Evolutionary conservation across 2,113 vertebrate genomes (phyloP), one percentile per base, ranked within the genome.

Genomic region (Perca schrenkii): DNA sequence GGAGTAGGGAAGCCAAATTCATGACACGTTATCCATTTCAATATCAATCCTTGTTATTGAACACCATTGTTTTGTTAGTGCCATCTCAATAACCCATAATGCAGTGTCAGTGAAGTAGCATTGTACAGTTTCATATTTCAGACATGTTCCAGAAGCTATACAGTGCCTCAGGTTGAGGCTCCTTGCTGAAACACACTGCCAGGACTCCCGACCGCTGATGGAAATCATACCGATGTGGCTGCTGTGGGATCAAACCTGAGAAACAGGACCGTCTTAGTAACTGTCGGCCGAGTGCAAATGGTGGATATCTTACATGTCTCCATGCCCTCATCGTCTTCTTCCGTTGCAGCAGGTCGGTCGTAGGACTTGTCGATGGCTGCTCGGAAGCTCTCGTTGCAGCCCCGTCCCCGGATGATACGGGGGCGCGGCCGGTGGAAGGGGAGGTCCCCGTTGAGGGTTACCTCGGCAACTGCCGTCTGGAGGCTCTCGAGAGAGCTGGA

Each of bases 291-390:
- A 36, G n/a, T 6, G 25, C n/a, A 19, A 53, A 64, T 8, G 6
- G 10, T 4, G 22, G 66, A 31, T 50, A 1, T 84, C 98, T 98
- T 96, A 99, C 98, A 89, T 11, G 98, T 99, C 92, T 99, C 98
- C 98, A 99, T 99, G 93, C 97, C 98, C 91, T 99, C 98, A 11
- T 99, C 98, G 1, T 99, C 97, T 0, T 99, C 98, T 12, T 98
- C 97, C 0, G 94, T 90, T 0, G 93, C 91, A 0, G 84, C 85
- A 1, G 97, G 97, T 11, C 96, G 96, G 82, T 99, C 98, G 0
- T 99, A 99, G 0, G 98, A 99, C 76, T 99, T 99, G 96, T 99
- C 98, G 22, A 99, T 99, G 83, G 98, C 98, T 2, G 98, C 98
- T 62, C 98, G 87, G 95, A 99, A 99, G 93, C 98, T 99, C 82